Conservation (phyloP, 2,113 vertebrate genomes). For the Oncorhynchus gorbuscha region DNA sequence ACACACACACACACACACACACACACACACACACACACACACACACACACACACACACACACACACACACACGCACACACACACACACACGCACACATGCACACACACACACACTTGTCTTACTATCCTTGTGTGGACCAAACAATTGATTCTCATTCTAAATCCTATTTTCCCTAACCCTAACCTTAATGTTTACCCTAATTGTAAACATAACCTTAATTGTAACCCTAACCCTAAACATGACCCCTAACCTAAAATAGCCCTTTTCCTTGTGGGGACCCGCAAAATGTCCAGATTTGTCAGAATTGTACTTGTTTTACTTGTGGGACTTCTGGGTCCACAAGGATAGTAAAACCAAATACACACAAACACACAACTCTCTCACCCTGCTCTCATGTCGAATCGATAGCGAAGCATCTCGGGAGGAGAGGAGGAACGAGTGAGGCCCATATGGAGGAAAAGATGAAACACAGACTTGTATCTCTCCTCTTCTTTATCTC, state of each 20-base stretch:
- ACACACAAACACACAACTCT: neutral
- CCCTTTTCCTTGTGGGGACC: too few species aligned
- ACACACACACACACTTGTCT: neutral
- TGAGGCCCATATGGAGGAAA: constrained; percentile 33
- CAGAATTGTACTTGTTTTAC: too few species aligned
- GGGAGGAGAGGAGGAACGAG: constrained; percentile 15
- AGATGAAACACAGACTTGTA: constrained; percentile 38
- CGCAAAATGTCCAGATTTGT: too few species aligned
- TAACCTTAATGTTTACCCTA: too few species aligned
- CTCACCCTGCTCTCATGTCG: neutral
- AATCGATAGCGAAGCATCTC: constrained; percentile 35
- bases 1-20: neutral
- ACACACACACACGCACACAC: neutral
- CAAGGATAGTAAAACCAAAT: too few species aligned
- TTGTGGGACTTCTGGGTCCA: too few species aligned
- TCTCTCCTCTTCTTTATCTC: constrained; percentile 18
- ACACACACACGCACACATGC: neutral
- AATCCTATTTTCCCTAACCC: too few species aligned
- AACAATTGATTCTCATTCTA: too few species aligned
- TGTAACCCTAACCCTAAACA: too few species aligned
- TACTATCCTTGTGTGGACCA: too few species aligned
- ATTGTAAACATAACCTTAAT: too few species aligned
- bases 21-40: neutral
- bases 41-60: constrained; percentile 12
- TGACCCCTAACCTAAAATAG: too few species aligned